phyloP scores from a whole-genome alignment of 2,888 invertebrate species.

The Diaprepes abbreviatus region DNA sequence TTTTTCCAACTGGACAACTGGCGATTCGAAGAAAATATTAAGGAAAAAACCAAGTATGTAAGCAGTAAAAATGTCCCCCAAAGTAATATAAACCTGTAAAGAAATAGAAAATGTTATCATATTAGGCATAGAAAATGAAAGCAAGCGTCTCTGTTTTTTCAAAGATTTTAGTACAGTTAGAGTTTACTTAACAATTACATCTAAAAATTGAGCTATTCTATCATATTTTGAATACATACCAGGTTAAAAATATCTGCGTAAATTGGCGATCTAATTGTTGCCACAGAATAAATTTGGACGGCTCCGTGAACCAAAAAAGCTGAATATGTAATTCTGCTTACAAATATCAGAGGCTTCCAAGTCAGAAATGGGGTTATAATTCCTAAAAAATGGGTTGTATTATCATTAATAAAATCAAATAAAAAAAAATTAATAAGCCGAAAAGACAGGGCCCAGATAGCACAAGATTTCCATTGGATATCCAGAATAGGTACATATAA shows the following conservation, averaged over 20 bases:
- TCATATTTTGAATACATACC: conserved; percentile 51
- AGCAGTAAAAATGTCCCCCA: conserved; percentile 56
- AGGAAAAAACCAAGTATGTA: conserved; percentile 56
- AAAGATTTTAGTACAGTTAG: too few species aligned
- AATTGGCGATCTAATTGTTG: conserved; percentile 51
- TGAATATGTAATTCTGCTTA: conserved; percentile 58
- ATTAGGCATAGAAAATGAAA: too few species aligned
- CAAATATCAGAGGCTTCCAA: conserved; percentile 56
- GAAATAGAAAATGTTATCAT: too few species aligned
- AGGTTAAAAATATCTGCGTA: conserved; percentile 54
- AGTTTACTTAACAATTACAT: too few species aligned
- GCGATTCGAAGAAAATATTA: conserved; percentile 57
- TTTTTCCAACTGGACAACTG: conserved; percentile 58
- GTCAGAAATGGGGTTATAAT: conserved; percentile 56
- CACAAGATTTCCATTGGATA: too few species aligned
- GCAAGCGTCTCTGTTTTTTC: too few species aligned
- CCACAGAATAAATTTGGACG: conserved; percentile 56
- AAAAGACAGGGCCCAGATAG: too few species aligned
- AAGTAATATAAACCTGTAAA: conserved; percentile 52
- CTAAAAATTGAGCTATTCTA: too few species aligned
- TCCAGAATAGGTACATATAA: too few species aligned
- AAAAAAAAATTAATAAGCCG: too few species aligned
- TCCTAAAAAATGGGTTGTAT: conserved; percentile 53
- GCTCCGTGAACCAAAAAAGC: conserved; percentile 59
- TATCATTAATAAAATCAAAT: too few species aligned